Conservation (phyloP, 2,113 vertebrate species). For the Sprattus sprattus region DNA sequence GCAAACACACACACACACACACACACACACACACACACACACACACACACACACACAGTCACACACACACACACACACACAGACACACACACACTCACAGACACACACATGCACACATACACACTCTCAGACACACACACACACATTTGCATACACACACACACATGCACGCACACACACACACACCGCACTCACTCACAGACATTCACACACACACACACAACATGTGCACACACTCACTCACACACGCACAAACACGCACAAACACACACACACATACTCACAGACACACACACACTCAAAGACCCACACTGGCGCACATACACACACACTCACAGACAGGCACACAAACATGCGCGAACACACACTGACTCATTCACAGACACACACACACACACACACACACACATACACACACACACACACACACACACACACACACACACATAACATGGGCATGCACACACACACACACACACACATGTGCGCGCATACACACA, state of each 20-base stretch:
- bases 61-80: conserved; percentile 12
- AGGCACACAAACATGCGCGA: not conserved
- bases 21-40: conserved; percentile 1
- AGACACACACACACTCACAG: not conserved
- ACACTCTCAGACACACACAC: not conserved
- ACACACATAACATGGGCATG: not conserved
- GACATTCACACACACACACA: not conserved
- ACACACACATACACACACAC: not conserved
- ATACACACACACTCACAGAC: not conserved
- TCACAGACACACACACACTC: not conserved
- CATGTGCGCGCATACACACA: too few relatives aligned
- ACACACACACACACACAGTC: conserved; percentile 8
- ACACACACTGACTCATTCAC: not conserved
- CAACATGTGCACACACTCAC: not conserved
- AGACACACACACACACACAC: not conserved
- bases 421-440: too few relatives aligned
- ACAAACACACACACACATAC: not conserved
- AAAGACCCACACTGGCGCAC: not conserved
- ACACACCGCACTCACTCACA: conserved; percentile 13
- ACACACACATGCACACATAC: not conserved
- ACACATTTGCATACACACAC: not conserved
- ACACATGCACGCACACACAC: not conserved
- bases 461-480: too few relatives aligned
- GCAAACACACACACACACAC: not conserved
- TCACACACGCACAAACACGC: not conserved